phyloP scores from a whole-genome alignment of 2,113 vertebrate genomes.

The Pseudolaguvia tuberculata region DNA sequence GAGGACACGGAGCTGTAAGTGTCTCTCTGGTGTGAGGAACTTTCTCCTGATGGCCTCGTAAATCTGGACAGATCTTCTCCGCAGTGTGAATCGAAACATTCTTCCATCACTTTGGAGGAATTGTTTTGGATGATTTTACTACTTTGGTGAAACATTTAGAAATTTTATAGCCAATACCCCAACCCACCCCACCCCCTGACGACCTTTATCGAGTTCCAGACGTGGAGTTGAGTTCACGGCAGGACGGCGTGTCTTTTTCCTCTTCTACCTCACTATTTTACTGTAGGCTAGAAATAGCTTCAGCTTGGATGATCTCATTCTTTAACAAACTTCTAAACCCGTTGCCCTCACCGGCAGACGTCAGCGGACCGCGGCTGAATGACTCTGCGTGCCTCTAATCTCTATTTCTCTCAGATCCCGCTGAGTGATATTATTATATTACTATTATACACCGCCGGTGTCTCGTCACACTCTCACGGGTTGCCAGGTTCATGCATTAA shows the following conservation, averaged over 20 bases:
- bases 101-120: too few relatives aligned
- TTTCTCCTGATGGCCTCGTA: neutral
- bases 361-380: slow-evolving; percentile 1
- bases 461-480: neutral
- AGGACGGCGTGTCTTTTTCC: neutral
- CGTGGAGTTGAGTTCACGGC: neutral
- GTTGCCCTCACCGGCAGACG: slow-evolving; percentile 10
- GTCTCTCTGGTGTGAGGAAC: too few relatives aligned
- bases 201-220: neutral
- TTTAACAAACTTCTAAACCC: slow-evolving; percentile 30
- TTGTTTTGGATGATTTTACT: too few relatives aligned
- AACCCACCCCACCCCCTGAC: neutral
- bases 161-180: too few relatives aligned
- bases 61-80: too few relatives aligned
- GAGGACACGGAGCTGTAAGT: too few relatives aligned
- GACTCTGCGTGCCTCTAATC: neutral
- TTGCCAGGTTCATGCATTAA: neutral
- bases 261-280: neutral
- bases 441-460: neutral
- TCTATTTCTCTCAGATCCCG: slow-evolving; percentile 13
- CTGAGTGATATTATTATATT: neutral
- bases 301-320: slow-evolving; percentile 30
- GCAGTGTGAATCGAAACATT: too few relatives aligned
- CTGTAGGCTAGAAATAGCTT: slow-evolving; percentile 22
- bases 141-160: too few relatives aligned